These are phyloP conservation scores for Coenobita brevimanus DNA, from an alignment of 1,140 invertebrate species.

Conservation along the genomic window DNA sequence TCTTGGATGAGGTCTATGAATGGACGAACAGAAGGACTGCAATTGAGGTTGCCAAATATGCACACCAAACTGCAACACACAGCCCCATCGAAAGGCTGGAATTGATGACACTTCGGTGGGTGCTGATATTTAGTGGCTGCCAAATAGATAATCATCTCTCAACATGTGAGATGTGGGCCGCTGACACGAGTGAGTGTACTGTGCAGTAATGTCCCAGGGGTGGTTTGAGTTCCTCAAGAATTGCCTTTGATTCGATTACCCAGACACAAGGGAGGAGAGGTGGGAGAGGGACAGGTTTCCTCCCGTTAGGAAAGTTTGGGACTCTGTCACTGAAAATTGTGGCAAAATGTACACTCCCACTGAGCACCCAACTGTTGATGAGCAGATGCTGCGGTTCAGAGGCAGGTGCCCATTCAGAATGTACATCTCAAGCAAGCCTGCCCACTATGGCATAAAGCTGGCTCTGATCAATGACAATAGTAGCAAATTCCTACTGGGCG, in stretches of 20 bases:
- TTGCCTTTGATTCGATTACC: too few species aligned
- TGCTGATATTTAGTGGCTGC: not conserved
- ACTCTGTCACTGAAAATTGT: not conserved
- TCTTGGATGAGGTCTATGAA: conserved; percentile 15
- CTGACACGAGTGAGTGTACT: not conserved
- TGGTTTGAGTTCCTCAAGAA: too few species aligned
- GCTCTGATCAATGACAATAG: not conserved
- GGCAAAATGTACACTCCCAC: not conserved
- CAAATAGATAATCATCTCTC: not conserved
- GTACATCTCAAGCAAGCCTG: conserved; percentile 20
- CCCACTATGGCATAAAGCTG: not conserved
- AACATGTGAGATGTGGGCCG: not conserved
- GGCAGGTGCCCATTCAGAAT: conserved; percentile 15
- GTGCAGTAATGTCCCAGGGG: not conserved
- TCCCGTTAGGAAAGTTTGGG: not conserved
- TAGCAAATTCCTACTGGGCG: not conserved
- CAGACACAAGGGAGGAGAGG: too few species aligned
- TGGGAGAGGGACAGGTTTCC: too few species aligned
- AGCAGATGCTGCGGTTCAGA: conserved; percentile 13
- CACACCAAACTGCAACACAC: too few species aligned
- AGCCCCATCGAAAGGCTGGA: too few species aligned
- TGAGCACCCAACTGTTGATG: not conserved
- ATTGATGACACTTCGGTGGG: too few species aligned
- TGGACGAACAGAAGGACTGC: conserved; percentile 32
- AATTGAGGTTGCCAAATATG: conserved; percentile 19